phyloP scores from a whole-genome alignment of 2,888 invertebrate species.

The Trachelus iudaicus region DNA sequence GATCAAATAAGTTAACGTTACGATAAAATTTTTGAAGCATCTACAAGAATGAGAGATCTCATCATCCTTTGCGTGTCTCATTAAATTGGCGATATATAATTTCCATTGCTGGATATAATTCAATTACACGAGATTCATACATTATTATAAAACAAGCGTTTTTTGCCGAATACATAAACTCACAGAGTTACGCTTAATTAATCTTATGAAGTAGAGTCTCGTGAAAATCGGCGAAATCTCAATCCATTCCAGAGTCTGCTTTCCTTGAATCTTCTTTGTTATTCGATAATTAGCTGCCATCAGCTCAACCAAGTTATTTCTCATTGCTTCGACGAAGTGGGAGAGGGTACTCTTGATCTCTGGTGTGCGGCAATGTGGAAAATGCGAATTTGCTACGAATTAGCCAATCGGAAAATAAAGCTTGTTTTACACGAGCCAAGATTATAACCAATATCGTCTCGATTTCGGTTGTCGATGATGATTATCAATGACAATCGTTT shows the following conservation, averaged over 20 bases:
- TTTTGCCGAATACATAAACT: neutral
- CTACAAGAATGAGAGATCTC: neutral
- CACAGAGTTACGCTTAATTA: neutral
- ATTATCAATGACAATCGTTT: no score
- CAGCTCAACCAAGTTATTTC: neutral
- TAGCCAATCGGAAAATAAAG: conserved; percentile 43
- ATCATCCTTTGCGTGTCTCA: neutral
- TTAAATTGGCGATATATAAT: neutral
- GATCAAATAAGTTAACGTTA: neutral
- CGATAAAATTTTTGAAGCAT: neutral
- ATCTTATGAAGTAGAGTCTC: neutral
- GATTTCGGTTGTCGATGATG: no score
- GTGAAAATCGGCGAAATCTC: neutral
- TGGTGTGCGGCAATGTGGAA: conserved; percentile 32
- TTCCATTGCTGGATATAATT: neutral
- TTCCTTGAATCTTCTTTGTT: conserved; percentile 22
- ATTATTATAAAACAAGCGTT: neutral
- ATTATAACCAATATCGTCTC: no score
- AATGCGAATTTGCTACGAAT: conserved; percentile 38
- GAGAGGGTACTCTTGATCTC: conserved; percentile 4
- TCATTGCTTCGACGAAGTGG: neutral
- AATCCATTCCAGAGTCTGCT: neutral
- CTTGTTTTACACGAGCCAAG: no score
- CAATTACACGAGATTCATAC: neutral
- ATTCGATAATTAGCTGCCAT: conserved; percentile 26